A percentile compares a stretch with the other conserved stretches of the same genome.
Conservation (phyloP, 1,140 invertebrate species). For the Cecropterus lyciades region DNA sequence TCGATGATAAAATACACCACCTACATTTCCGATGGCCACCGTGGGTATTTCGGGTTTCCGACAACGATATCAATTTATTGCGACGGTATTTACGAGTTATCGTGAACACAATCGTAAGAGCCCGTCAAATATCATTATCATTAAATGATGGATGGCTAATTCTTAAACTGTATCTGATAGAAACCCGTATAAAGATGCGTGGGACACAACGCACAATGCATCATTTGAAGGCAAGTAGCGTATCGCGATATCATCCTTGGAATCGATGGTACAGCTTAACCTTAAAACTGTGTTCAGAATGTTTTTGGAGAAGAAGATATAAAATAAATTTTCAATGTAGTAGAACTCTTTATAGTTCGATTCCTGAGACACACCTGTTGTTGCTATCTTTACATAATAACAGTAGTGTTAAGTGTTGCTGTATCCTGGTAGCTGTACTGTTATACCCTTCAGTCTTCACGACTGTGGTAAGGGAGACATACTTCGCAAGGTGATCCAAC, state of each 20-base stretch:
- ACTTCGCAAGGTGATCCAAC: no score
- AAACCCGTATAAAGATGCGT: conserved; percentile 71
- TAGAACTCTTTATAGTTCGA: no score
- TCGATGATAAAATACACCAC: conserved; percentile 29
- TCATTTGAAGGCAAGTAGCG: conserved; percentile 63
- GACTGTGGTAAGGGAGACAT: no score
- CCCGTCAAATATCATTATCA: conserved; percentile 80
- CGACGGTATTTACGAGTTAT: conserved; percentile 58
- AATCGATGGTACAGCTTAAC: conserved; percentile 16
- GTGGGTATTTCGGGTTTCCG: conserved; percentile 24
- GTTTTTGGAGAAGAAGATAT: no score
- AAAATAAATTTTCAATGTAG: no score
- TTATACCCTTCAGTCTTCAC: no score
- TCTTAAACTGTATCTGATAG: conserved; percentile 76
- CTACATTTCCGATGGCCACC: conserved; percentile 22
- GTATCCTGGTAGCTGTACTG: no score
- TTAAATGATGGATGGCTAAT: conserved; percentile 80
- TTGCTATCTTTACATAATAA: no score
- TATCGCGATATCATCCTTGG: conserved; percentile 43
- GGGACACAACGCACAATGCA: conserved; percentile 72
- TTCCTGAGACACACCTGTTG: no score
- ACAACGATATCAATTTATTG: conserved; percentile 39
- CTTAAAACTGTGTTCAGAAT: neutral
- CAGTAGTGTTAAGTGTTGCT: no score
- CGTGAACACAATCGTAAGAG: conserved; percentile 67